Evolutionary conservation across 2,113 vertebrate species (phyloP).

Genomic region (Ptilonorhynchus violaceus): DNA sequence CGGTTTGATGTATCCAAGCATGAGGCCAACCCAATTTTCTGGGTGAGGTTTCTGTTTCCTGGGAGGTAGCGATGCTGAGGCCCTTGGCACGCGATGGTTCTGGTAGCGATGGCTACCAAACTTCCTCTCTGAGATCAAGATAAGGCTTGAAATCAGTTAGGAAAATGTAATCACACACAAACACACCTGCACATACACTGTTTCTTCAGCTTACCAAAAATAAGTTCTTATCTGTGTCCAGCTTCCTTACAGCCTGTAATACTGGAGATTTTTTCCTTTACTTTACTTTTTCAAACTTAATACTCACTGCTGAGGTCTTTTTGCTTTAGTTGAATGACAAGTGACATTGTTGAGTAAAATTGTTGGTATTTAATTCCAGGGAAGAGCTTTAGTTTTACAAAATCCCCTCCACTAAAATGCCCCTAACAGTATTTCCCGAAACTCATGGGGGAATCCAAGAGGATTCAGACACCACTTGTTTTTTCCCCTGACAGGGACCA

Average conservation of each 20-base stretch:
- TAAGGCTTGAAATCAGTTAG: not conserved
- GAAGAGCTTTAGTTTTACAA: not conserved
- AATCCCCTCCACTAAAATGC: not conserved
- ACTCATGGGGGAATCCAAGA: not conserved
- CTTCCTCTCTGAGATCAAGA: not conserved
- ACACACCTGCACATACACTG: not conserved
- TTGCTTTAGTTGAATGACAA: not conserved
- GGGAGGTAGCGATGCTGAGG: not conserved
- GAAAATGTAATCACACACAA: not conserved
- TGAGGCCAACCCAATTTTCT: not conserved
- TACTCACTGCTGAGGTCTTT: not conserved
- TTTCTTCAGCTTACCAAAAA: not conserved
- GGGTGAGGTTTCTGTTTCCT: not conserved
- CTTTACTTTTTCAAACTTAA: not conserved
- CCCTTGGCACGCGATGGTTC: not conserved
- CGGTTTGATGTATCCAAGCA: not conserved
- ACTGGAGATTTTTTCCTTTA: not conserved
- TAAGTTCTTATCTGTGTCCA: not conserved
- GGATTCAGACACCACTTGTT: not conserved
- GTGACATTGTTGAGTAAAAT: not conserved
- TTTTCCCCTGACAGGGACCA: not conserved
- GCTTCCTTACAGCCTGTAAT: not conserved
- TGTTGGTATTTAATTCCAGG: not conserved
- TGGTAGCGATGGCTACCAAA: not conserved
- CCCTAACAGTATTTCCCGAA: not conserved